A percentile compares a stretch with the other conserved stretches of the same genome.
These are phyloP conservation scores for Hypotaenidia philippensis DNA, from an alignment of 2,797 vertebrate species.

Conservation along the genomic window DNA sequence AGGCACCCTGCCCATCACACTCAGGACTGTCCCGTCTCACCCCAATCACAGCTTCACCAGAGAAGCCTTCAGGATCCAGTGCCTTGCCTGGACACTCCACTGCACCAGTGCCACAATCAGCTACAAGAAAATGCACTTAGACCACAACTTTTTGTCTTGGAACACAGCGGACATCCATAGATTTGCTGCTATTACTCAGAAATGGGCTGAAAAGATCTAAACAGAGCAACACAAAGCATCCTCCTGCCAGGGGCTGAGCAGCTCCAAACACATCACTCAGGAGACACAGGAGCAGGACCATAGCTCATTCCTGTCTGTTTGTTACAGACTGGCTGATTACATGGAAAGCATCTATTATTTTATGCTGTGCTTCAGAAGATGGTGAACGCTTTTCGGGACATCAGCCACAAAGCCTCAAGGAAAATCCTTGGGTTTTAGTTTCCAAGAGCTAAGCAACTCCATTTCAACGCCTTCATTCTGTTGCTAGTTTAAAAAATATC, in stretches of 20 bases:
- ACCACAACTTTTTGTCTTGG: not conserved
- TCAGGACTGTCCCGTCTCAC: rapidly evolving
- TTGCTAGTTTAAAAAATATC: not conserved
- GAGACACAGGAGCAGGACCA: not conserved
- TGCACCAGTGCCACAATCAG: not conserved
- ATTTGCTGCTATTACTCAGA: not conserved
- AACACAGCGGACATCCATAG: not conserved
- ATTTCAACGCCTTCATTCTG: not conserved
- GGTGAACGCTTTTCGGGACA: not conserved
- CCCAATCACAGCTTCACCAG: not conserved
- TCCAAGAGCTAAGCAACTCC: not conserved
- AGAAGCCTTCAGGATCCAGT: not conserved
- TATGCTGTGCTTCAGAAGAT: not conserved
- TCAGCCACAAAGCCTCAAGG: not conserved
- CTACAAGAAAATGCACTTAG: not conserved
- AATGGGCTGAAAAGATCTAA: not conserved
- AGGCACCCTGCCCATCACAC: not conserved
- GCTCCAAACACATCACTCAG: not conserved
- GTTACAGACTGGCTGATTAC: not conserved
- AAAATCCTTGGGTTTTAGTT: not conserved
- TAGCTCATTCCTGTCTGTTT: not conserved
- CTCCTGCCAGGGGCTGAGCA: not conserved
- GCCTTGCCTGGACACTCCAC: not conserved
- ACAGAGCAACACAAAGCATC: not conserved
- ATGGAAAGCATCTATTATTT: not conserved